These are phyloP conservation scores for Camptogramma bilineatum DNA, from an alignment of 2,888 invertebrate species.

Conservation along the genomic window DNA sequence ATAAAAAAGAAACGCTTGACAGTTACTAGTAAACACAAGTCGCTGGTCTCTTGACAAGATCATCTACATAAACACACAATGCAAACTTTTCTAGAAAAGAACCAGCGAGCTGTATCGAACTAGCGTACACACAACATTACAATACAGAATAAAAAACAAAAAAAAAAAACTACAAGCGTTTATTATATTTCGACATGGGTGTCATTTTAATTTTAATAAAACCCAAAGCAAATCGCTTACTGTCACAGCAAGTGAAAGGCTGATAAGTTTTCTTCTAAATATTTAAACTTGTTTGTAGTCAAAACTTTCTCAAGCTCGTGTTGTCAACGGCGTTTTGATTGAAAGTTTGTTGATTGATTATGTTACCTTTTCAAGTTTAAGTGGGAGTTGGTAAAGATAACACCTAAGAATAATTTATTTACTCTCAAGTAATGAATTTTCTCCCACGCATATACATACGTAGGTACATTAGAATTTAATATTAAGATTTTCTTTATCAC, in stretches of 20 bases:
- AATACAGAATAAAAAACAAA: too few species aligned
- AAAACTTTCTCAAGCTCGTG: conserved; percentile 24
- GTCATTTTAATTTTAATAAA: conserved; percentile 31
- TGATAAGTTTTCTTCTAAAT: conserved; percentile 18
- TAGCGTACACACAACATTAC: too few species aligned
- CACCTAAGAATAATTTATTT: neutral
- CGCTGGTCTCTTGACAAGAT: neutral
- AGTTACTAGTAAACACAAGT: neutral
- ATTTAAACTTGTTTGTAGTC: conserved; percentile 30
- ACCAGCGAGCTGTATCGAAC: conserved; percentile 1
- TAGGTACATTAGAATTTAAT: neutral
- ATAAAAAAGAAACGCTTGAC: conserved; percentile 1
- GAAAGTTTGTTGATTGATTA: conserved; percentile 10
- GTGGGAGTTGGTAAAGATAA: neutral
- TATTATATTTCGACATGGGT: conserved; percentile 21
- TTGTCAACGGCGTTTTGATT: conserved; percentile 20
- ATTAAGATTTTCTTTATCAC: neutral
- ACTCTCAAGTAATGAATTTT: neutral
- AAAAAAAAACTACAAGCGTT: neutral
- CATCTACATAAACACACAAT: neutral
- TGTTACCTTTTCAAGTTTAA: neutral
- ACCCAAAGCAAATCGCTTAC: conserved; percentile 31
- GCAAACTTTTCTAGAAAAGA: conserved; percentile 1
- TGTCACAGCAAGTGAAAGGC: conserved; percentile 34
- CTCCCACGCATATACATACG: neutral